Base-by-base conservation (phyloP, 1,140 invertebrate species). In the Cecropterus lyciades region DNA sequence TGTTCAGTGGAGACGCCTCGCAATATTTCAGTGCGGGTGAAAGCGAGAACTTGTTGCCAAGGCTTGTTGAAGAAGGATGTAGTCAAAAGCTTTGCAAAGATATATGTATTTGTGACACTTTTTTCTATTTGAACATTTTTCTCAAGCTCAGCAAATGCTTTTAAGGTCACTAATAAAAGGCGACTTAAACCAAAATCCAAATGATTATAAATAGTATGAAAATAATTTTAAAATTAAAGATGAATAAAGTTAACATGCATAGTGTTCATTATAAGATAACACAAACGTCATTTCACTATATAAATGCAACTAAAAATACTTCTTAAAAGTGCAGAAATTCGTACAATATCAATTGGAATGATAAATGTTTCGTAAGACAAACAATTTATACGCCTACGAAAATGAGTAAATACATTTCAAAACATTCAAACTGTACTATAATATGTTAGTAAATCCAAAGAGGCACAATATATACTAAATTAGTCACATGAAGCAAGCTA, bases 31-130 rank as follows among this genome's bases (percentile, higher is more conserved):
- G 33, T 17, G 15, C 11, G 14, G 30, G 27, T 40, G 30, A 27
- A 37, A 37, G 9, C 10, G 6, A 11, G 45, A 55, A 40, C 11
- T 55, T 55, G 30, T 55, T 55, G 52, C 27, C 51, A 37, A 52
- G 27, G 24, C 24, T 33, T 52, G 4, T 16, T 55, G 17, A 16
- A 14, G 16, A 48, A 20, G 33, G 33, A 9, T 48, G 16, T 48
- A 10, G 45, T 49, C 16, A 16, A 48, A 48, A 48, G 33, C 33
- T 37, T 37, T 37, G 33, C 33, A 1, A 37, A 37, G 33, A 37
- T 37, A 37, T 11, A 37, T 37, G 33, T 37, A 10, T 37, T 37
- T 37, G 10, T 37, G 33, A 11, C 33, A 37, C 33, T 37, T 37
- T 37, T 24, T 37, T 37, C 33, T 37, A 37, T 37, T 37, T 37